These are phyloP conservation scores for Stenoptilia bipunctidactyla DNA, from an alignment of 2,888 invertebrate species.

Conservation along the genomic window DNA sequence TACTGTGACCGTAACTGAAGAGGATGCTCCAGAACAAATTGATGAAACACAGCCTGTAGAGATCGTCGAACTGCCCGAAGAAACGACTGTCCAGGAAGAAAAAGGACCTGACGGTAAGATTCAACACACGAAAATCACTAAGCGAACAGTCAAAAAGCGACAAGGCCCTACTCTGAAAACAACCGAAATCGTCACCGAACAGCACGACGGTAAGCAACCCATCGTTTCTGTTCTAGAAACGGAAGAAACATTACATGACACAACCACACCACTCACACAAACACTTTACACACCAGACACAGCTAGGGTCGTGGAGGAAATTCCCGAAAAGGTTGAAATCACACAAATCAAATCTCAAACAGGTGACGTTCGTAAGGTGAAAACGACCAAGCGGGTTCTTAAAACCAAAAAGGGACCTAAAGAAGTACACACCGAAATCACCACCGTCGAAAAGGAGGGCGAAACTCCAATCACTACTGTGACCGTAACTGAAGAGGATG, in stretches of 20 bases:
- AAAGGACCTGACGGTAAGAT: constrained; percentile 10
- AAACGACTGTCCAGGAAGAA: not conserved
- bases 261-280: constrained; percentile 14
- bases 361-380: constrained; percentile 18
- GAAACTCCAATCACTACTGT: constrained; percentile 16
- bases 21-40: not conserved
- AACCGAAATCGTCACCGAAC: constrained; percentile 28
- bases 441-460: constrained; percentile 14
- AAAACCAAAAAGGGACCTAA: constrained; percentile 22
- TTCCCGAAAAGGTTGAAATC: not conserved
- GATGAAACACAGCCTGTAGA: not conserved
- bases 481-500: constrained; percentile 9
- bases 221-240: constrained; percentile 26
- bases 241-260: constrained; percentile 18
- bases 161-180: constrained; percentile 34
- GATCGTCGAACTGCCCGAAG: constrained; percentile 10
- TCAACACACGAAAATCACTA: constrained; percentile 21
- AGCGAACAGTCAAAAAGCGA: constrained; percentile 24
- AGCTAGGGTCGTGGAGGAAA: constrained; percentile 19
- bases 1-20: not conserved
- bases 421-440: constrained; percentile 10
- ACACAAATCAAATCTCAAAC: constrained; percentile 7
- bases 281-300: constrained; percentile 12
- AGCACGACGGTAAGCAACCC: constrained; percentile 23
- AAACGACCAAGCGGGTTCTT: constrained; percentile 18